Conservation (phyloP, 2,888 invertebrate genomes). For the Trissolcus japonicus region DNA sequence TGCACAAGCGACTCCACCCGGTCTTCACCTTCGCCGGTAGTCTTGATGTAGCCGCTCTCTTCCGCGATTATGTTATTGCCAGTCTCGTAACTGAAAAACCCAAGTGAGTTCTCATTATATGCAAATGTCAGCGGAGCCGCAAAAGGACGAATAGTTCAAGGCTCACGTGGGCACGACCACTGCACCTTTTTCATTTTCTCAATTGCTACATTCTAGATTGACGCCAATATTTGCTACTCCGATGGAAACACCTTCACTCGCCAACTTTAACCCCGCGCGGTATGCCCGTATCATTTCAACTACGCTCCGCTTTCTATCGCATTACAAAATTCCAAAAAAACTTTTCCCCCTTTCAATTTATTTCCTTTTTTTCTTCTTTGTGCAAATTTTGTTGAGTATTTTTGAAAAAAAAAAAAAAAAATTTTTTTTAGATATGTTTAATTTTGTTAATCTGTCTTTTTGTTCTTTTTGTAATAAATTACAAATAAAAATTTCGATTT, state of each 20-base stretch:
- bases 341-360: too few relatives aligned
- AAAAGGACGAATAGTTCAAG: constrained; percentile 60
- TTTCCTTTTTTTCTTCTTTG: too few relatives aligned
- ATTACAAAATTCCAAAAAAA: too few relatives aligned
- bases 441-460: neutral
- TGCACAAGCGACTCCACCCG: constrained; percentile 85
- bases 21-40: constrained; percentile 82
- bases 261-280: neutral
- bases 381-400: too few relatives aligned
- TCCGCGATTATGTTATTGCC: constrained; percentile 88
- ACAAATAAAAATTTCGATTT: neutral
- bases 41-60: constrained; percentile 86
- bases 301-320: too few relatives aligned
- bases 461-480: too few relatives aligned
- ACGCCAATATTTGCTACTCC: constrained; percentile 48
- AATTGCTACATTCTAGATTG: constrained; percentile 57
- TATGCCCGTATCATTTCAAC: too few relatives aligned
- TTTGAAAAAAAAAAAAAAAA: too few relatives aligned
- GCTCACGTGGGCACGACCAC: constrained; percentile 57
- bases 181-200: constrained; percentile 54
- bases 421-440: too few relatives aligned
- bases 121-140: constrained; percentile 54
- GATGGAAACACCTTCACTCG: constrained; percentile 56
- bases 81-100: constrained; percentile 84
- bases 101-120: constrained; percentile 46